A percentile compares a stretch with the other conserved stretches of the same genome.
Evolutionary conservation across 2,113 vertebrate genomes (phyloP).

Genomic region (Bubo blakistoni): DNA sequence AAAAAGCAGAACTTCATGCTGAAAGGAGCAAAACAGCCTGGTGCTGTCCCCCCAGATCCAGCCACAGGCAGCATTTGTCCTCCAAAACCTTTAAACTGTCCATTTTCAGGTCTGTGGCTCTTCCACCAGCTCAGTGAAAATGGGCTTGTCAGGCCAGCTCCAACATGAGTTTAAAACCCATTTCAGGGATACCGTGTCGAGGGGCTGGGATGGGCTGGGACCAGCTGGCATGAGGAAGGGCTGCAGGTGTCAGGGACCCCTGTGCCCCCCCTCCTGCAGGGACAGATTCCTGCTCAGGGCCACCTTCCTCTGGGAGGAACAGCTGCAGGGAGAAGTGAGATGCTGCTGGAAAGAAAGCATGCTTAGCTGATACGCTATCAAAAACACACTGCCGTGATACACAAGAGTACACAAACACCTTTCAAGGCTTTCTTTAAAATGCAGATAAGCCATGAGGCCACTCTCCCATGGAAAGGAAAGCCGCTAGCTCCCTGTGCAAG

Average conservation of each 20-base stretch:
- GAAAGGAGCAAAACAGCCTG: background rate
- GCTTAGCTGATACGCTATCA: background rate
- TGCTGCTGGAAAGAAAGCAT: background rate
- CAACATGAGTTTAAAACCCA: background rate
- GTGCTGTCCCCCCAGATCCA: background rate
- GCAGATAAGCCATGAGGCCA: background rate
- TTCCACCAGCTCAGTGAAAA: background rate
- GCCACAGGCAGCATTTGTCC: fast-evolving
- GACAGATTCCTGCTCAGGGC: background rate
- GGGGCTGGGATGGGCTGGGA: background rate
- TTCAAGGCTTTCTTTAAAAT: background rate
- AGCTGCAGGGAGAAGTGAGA: background rate
- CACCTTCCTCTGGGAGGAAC: background rate
- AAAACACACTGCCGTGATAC: fast-evolving
- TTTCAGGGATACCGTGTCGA: background rate
- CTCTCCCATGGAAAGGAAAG: background rate
- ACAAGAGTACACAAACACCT: background rate
- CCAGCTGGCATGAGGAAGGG: background rate
- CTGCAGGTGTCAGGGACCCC: fast-evolving
- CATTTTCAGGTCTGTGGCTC: background rate
- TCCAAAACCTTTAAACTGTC: background rate
- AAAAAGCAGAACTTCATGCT: background rate
- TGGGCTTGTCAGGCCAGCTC: background rate
- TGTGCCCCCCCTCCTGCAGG: background rate
- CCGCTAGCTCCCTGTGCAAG: fast-evolving